Percentiles rank a stretch among this genome's conserved stretches.
These are phyloP conservation scores for Halcyon chelicuti DNA, from an alignment of 2,797 vertebrate species.

Conservation along the genomic window DNA sequence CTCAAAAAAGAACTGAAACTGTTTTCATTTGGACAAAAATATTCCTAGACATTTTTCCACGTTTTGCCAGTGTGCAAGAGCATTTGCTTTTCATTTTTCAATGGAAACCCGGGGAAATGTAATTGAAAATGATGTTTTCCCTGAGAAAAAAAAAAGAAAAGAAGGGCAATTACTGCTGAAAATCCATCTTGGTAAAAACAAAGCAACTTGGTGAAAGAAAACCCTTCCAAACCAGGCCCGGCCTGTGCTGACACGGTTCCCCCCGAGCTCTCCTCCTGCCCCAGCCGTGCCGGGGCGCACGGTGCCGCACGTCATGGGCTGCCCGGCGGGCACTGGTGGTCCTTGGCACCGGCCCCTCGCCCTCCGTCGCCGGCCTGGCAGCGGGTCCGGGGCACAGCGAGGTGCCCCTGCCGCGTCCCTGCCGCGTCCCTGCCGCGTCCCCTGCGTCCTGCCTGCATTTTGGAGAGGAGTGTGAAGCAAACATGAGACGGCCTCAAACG, in stretches of 20 bases:
- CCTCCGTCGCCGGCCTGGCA: fast-evolving
- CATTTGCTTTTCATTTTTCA: constrained; percentile 72
- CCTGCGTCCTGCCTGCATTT: neutral
- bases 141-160: neutral
- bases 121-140: constrained; percentile 52
- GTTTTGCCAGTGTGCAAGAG: constrained; percentile 6
- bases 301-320: fast-evolving
- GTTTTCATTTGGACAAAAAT: constrained; percentile 64
- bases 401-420: neutral
- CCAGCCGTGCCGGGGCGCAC: fast-evolving
- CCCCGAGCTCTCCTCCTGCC: neutral
- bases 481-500: constrained; percentile 44
- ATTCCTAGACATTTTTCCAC: constrained; percentile 68
- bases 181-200: constrained; percentile 39
- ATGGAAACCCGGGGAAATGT: constrained; percentile 54
- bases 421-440: neutral
- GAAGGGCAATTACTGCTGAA: constrained; percentile 12
- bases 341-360: neutral
- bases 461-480: constrained; percentile 49
- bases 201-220: constrained; percentile 30
- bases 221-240: neutral
- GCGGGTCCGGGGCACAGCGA: neutral
- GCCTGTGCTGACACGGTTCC: neutral
- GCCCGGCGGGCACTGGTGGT: fast-evolving
- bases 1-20: constrained; percentile 58